phyloP scores from a whole-genome alignment of 37 sponge, comb jelly and placozoan genomes.

The Aplysina aerophoba region DNA sequence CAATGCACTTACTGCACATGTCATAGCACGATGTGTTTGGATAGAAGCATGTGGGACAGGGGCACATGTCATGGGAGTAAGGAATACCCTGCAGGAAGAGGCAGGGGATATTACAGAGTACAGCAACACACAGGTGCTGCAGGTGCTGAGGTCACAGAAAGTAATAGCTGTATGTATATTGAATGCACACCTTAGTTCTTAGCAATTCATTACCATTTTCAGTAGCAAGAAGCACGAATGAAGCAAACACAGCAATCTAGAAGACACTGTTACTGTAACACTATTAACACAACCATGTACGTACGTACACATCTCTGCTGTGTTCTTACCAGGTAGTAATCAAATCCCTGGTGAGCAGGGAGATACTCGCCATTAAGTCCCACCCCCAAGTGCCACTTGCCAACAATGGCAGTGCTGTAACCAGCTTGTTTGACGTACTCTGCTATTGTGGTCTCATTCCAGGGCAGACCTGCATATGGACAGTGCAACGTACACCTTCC shows the following conservation, averaged over 20 bases:
- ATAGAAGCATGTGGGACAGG: slow-evolving; percentile 66
- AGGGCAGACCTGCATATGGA: slow-evolving; percentile 52
- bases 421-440: slow-evolving; percentile 70
- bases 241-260: too few relatives aligned
- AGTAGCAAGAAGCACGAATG: too few relatives aligned
- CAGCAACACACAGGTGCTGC: not conserved
- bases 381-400: slow-evolving; percentile 89
- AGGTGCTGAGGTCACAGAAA: too few relatives aligned
- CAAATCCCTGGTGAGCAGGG: slow-evolving; percentile 83
- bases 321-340: slow-evolving; percentile 59
- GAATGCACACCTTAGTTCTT: too few relatives aligned
- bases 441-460: slow-evolving; percentile 81
- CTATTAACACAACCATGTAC: too few relatives aligned
- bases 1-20: not conserved
- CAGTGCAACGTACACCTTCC: not conserved
- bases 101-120: not conserved
- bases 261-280: not conserved
- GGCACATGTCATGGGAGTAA: slow-evolving; percentile 84
- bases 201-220: too few relatives aligned
- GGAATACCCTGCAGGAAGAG: slow-evolving; percentile 65
- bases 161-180: too few relatives aligned
- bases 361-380: slow-evolving; percentile 65
- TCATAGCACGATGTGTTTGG: slow-evolving; percentile 54
- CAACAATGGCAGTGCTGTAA: slow-evolving; percentile 76
- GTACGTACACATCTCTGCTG: too few relatives aligned